Evolutionary conservation across 2,797 vertebrate genomes (phyloP), one percentile per base, ranked within the genome.

Genomic region (Poeciliopsis infans): DNA sequence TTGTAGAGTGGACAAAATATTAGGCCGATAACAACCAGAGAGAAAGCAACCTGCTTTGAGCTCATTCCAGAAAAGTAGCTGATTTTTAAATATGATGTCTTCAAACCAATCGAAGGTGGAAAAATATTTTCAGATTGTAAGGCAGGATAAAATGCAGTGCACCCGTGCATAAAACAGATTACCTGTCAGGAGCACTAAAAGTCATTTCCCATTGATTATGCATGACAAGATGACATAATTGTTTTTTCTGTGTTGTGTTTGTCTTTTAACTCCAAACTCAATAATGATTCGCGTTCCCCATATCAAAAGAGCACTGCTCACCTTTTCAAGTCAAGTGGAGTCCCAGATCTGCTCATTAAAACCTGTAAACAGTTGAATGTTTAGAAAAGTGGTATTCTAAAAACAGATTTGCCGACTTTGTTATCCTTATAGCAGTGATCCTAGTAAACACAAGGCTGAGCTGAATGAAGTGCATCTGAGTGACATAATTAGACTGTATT

Each of bases 401-500:
- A 53, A 39, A 8, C 33, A 43, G 10, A 75, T 47, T 46, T 25
- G 23, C 55, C 49, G 18, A n/a, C 36, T 72, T 78, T 36, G 39
- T 15, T 46, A 2, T 20, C 15, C 15, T 36, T 36, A 11, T 69
- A 79, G 76, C 61, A 83, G 77, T 43, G 71, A 33, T 81, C 68
- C 76, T 46, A 72, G 78, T 81, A 82, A 36, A 81, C 70, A 71
- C 16, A 55, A 84, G 75, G 73, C 74, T 51, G 33, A 36, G 15
- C 74, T 10, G 36, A 39, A 10, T 68, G 36, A 41, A 41, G 36
- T 68, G 71, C 10, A 61, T 74, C 80, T 87, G 86, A 87, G 46
- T 81, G 84, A 90, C 87, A 84, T 80, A 85, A 87, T 86, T 82
- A 84, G 83, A 39, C 75, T 78, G 83, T 82, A 70, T 83, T 84